Percentiles rank a stretch among this genome's conserved stretches.
These are phyloP conservation scores for Microchrysa polita DNA, from an alignment of 2,888 invertebrate genomes.

Conservation along the genomic window DNA sequence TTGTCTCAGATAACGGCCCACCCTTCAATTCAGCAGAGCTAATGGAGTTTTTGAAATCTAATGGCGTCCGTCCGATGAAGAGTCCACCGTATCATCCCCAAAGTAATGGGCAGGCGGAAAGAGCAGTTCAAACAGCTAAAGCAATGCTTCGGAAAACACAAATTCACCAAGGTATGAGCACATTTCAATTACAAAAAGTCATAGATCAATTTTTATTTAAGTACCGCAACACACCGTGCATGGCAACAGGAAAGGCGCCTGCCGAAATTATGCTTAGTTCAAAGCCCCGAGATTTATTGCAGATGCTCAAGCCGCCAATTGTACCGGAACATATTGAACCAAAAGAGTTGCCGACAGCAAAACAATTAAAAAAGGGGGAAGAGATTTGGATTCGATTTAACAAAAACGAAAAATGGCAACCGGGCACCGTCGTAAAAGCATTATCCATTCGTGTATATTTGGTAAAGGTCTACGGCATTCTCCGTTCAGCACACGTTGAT, in stretches of 20 bases:
- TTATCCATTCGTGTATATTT: background rate
- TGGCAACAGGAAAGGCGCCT: background rate
- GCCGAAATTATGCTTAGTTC: background rate
- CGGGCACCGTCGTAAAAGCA: conserved; percentile 1
- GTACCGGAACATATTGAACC: background rate
- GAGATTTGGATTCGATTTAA: background rate
- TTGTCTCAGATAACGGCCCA: background rate
- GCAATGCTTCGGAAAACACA: background rate
- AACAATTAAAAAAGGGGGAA: background rate
- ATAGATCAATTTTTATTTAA: too few species aligned
- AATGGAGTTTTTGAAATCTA: background rate
- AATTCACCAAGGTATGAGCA: background rate
- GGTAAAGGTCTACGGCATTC: background rate
- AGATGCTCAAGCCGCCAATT: too few species aligned
- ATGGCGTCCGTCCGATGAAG: background rate
- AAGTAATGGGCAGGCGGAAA: background rate
- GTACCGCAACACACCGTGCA: background rate
- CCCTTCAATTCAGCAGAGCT: background rate
- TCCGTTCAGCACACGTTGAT: background rate
- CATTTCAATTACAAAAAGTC: background rate
- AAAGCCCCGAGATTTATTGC: background rate
- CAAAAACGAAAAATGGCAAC: background rate
- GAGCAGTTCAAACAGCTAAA: conserved; percentile 7
- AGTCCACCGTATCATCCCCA: background rate
- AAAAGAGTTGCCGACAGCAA: background rate